Base-by-base conservation (phyloP, 2,888 invertebrate species). In the Chloromyia formosa region DNA sequence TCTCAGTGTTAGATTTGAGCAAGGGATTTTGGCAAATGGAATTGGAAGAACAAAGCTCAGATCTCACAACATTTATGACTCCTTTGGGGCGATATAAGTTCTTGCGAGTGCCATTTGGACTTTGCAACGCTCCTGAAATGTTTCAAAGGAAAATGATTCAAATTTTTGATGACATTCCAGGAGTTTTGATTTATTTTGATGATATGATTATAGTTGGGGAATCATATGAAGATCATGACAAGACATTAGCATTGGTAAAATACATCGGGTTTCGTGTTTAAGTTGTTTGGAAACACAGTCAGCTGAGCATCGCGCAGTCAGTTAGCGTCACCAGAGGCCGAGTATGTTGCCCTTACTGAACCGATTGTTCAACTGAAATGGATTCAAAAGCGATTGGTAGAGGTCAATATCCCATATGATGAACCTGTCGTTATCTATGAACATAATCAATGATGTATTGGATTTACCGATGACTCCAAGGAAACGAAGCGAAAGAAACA, bases 121-220 rank as follows among this genome's bases (percentile, higher is more conserved):
- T 77, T n/a, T 69, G 58, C 10, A 68, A 45, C 49, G 71, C 74
- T 9, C 75, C 75, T 1, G 76, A 78, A 69, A 40, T 73, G 27
- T 77, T 35, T 73, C 76, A 77, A 74, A 20, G 53, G 18, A 49
- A 60, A 68, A 77, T 75, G 22, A 10, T 71, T 5, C 9, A 58
- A 49, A 75, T 76, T 12, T 74, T 76, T 53, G 74, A 75, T 3
- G 75, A 71, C 40, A 56, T 76, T 20, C 1, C 14, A 20, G 79
- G 78, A n/a, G 78, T 80, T 10, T 68, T 73, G 20, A 61, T 80
- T 2, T 80, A 80, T 75, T 78, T 81, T 72, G 80, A 81, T 76
- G 80, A 81, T 75, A 12, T 79, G 7, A 76, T 79, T n/a, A 75
- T 78, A 10, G 73, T 76, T 45, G 78, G 75, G 4, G 40, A 54